A percentile compares a stretch with the other conserved stretches of the same genome.
These are phyloP conservation scores for Trialeurodes vaporariorum DNA, from an alignment of 1,140 invertebrate species.

Conservation along the genomic window DNA sequence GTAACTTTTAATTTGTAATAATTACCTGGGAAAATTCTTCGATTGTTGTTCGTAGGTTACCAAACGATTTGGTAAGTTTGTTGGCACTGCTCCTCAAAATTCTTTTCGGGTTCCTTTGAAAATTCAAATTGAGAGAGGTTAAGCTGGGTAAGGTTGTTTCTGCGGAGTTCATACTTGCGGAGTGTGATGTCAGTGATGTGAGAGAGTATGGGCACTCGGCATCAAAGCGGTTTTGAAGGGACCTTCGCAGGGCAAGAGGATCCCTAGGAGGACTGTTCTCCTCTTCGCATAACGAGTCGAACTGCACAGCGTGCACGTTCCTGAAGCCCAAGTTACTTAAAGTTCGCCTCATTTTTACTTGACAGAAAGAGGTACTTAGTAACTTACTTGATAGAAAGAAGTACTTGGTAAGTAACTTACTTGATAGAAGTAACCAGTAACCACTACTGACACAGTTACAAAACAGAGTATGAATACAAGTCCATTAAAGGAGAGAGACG, in stretches of 20 bases:
- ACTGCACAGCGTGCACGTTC: background rate
- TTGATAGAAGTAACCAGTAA: no score
- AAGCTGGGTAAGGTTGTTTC: background rate
- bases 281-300: background rate
- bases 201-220: conserved; percentile 26
- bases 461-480: no score
- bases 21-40: conserved; percentile 45
- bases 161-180: background rate
- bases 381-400: no score
- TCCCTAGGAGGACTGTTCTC: background rate
- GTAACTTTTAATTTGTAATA: no score
- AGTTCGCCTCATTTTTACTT: background rate
- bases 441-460: no score
- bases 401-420: no score
- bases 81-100: conserved; percentile 40
- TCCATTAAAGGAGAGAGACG: no score
- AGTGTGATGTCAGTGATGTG: background rate
- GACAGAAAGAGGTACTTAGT: background rate
- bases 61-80: conserved; percentile 44
- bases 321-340: background rate
- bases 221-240: conserved; percentile 37
- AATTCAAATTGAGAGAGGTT: conserved; percentile 15
- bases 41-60: conserved; percentile 41
- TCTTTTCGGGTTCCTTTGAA: conserved; percentile 34
- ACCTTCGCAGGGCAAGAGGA: conserved; percentile 24